phyloP scores from a whole-genome alignment of 2,113 vertebrate species.

The Nothocercus julius region DNA sequence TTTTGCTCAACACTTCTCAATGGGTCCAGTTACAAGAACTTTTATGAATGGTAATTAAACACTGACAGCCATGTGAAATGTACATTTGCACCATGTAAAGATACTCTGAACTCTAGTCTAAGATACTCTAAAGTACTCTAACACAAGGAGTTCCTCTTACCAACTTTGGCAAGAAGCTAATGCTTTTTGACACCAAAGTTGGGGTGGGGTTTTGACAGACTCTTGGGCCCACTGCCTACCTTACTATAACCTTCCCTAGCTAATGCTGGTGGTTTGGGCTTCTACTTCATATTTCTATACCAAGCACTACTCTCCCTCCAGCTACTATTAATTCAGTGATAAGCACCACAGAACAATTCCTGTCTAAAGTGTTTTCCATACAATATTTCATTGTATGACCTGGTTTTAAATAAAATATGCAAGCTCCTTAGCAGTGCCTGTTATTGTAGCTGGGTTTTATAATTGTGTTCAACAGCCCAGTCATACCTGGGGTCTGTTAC shows the following conservation, averaged over 20 bases:
- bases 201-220: background rate
- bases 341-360: background rate
- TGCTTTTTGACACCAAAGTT: background rate
- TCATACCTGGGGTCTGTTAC: background rate
- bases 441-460: background rate
- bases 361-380: background rate
- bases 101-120: background rate
- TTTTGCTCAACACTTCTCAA: slow-evolving; percentile 66
- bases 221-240: no score
- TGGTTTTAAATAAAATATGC: background rate
- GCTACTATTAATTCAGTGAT: background rate
- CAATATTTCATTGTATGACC: background rate
- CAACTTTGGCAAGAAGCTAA: background rate
- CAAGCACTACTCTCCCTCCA: background rate
- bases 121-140: background rate
- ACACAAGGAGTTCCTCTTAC: slow-evolving; percentile 24
- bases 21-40: slow-evolving; percentile 66
- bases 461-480: background rate
- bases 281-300: background rate
- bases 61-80: slow-evolving; percentile 62
- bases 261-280: background rate
- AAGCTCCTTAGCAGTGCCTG: background rate
- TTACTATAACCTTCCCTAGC: background rate
- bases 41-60: slow-evolving; percentile 66
- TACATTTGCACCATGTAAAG: slow-evolving; percentile 64